Evolutionary conservation across 2,113 vertebrate species (phyloP).

Genomic region (Picathartes gymnocephalus): DNA sequence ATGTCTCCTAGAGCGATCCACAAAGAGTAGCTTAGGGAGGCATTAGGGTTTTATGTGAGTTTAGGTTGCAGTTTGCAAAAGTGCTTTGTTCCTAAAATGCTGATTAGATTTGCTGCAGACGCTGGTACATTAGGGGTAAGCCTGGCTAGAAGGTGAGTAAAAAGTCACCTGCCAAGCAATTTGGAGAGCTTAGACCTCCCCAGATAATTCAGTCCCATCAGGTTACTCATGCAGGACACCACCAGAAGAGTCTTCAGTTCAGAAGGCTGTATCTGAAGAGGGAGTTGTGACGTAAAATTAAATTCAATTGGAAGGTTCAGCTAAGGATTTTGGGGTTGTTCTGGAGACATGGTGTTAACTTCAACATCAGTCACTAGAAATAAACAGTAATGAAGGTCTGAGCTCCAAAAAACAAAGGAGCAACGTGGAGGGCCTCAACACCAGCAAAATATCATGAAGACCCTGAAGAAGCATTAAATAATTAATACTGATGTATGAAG

Average conservation of each 20-base stretch:
- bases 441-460: not conserved
- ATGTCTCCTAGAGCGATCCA: not conserved
- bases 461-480: accelerated
- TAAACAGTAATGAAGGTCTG: not conserved
- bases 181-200: not conserved
- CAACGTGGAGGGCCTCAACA: not conserved
- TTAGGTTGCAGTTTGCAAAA: constrained; percentile 13
- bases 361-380: not conserved
- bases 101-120: not conserved
- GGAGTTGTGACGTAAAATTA: not conserved
- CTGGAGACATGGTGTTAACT: not conserved
- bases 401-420: not conserved
- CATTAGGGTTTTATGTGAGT: constrained; percentile 32
- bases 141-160: not conserved
- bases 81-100: not conserved
- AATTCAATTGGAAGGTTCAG: not conserved
- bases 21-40: not conserved
- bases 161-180: not conserved
- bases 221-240: not conserved
- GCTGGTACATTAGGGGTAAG: not conserved
- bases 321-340: not conserved
- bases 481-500: not conserved
- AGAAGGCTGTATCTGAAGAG: not conserved
- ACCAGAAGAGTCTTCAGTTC: not conserved
- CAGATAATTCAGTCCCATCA: not conserved